Evolutionary conservation across 2,113 vertebrate species (phyloP).

Genomic region (Ploceus nigricollis): DNA sequence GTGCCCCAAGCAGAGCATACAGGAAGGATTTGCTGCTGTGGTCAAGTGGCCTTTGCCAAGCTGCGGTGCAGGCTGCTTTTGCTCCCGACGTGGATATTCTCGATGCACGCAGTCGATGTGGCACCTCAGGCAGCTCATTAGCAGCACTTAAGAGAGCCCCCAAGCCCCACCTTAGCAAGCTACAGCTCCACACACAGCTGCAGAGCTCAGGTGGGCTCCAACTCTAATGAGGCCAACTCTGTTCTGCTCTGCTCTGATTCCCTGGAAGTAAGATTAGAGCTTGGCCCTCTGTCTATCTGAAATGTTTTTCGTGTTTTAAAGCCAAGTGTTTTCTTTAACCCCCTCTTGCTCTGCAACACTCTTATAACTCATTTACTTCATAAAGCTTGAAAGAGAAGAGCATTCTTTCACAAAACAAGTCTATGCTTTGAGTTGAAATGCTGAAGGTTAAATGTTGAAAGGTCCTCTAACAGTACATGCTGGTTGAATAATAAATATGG

Average conservation of each 20-base stretch:
- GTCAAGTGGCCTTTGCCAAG: background rate
- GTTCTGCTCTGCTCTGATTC: background rate
- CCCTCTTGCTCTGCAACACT: background rate
- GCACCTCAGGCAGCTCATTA: background rate
- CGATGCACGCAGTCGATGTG: accelerated
- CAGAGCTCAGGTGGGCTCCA: background rate
- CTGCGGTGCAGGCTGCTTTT: background rate
- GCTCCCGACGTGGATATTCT: background rate
- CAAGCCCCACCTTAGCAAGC: background rate
- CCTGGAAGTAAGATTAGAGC: background rate
- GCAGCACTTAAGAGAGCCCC: background rate
- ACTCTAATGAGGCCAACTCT: background rate
- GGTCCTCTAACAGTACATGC: background rate
- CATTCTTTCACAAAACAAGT: background rate
- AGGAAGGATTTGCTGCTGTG: background rate
- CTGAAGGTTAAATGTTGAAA: background rate
- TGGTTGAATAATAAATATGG: background rate
- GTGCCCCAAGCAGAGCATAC: background rate
- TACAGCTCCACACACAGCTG: background rate
- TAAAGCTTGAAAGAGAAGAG: background rate
- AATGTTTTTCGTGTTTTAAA: background rate
- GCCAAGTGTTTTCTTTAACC: background rate
- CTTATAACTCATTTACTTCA: accelerated
- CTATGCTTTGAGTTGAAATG: background rate
- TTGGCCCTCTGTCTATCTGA: background rate